phyloP scores from a whole-genome alignment of 2,113 vertebrate genomes.

The Cryptomyrus ogoouensis region DNA sequence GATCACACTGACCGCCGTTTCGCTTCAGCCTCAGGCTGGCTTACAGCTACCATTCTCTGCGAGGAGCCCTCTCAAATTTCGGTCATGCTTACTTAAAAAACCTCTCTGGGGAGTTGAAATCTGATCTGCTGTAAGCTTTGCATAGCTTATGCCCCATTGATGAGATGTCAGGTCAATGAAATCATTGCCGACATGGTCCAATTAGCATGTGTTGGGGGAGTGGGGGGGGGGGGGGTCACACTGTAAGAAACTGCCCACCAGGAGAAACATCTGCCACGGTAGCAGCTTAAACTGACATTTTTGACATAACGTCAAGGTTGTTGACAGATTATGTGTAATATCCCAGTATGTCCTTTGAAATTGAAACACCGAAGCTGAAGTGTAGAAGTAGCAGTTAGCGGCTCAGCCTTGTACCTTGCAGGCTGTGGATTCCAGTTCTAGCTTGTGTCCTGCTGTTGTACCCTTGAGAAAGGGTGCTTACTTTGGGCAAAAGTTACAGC shows the following conservation, averaged over 20 bases:
- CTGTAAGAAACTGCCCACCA: neutral
- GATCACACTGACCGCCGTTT: neutral
- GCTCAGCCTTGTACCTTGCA: neutral
- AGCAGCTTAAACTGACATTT: neutral
- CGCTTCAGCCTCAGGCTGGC: neutral
- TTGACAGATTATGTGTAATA: neutral
- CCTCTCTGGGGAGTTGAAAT: constrained; percentile 9
- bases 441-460: neutral
- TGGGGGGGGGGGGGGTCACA: neutral
- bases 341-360: neutral
- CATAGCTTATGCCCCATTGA: neutral
- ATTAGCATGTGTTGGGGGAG: neutral
- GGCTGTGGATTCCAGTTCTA: neutral
- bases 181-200: constrained; percentile 1
- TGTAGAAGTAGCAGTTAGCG: neutral
- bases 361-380: neutral
- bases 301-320: neutral
- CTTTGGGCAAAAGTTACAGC: neutral
- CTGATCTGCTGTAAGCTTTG: constrained; percentile 15
- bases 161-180: constrained; percentile 4
- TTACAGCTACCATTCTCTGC: too few relatives aligned
- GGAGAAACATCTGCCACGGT: neutral
- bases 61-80: neutral
- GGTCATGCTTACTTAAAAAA: neutral
- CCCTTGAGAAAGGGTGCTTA: neutral